A percentile compares a stretch with the other conserved stretches of the same genome.
These are phyloP conservation scores for Chroicocephalus ridibundus DNA, from an alignment of 2,113 vertebrate species.

Conservation along the genomic window DNA sequence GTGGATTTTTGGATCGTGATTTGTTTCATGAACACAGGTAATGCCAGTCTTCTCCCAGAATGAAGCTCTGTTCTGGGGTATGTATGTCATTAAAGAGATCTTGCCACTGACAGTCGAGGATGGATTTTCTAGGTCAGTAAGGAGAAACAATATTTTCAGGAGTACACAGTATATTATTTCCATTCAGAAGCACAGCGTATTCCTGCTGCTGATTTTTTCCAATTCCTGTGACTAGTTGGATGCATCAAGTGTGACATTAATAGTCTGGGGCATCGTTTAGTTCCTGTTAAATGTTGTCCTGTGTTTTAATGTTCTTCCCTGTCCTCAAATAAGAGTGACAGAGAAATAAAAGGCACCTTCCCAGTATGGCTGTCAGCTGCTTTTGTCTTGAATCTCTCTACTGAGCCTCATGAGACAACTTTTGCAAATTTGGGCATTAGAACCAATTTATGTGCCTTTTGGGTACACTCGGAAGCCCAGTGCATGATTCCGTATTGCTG, in stretches of 20 bases:
- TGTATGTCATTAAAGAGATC: not conserved
- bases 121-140: not conserved
- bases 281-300: not conserved
- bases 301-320: not conserved
- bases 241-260: not conserved
- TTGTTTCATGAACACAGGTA: not conserved
- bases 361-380: not conserved
- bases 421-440: not conserved
- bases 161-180: not conserved
- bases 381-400: not conserved
- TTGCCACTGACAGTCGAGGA: not conserved
- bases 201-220: not conserved
- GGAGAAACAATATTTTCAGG: not conserved
- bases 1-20: not conserved
- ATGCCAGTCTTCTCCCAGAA: not conserved
- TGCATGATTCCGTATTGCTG: not conserved
- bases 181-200: not conserved
- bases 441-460: too few species aligned
- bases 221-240: not conserved
- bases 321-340: not conserved
- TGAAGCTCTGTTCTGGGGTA: not conserved
- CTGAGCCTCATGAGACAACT: not conserved
- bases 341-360: not conserved
- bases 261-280: not conserved
- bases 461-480: not conserved